Percentiles rank a stretch among this genome's conserved stretches.
These are phyloP conservation scores for Macrocentrus cingulum DNA, from an alignment of 1,140 invertebrate species.

Conservation along the genomic window DNA sequence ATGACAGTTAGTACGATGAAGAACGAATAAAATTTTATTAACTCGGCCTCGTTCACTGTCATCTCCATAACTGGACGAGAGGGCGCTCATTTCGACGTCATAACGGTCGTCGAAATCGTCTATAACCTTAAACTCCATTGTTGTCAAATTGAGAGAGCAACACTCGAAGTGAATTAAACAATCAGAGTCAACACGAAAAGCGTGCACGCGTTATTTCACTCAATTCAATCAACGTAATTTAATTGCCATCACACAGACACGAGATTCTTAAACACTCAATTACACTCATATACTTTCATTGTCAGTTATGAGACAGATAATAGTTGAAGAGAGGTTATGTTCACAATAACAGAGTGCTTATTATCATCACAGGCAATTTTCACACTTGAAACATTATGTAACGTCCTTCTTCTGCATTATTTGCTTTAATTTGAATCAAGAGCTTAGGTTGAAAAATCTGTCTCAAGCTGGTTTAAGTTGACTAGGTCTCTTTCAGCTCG, in stretches of 20 bases:
- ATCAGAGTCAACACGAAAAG: too few relatives aligned
- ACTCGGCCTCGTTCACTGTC: conserved; percentile 40
- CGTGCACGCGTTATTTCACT: too few relatives aligned
- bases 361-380: too few relatives aligned
- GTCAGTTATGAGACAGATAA: too few relatives aligned
- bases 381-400: too few relatives aligned
- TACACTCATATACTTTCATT: too few relatives aligned
- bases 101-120: conserved; percentile 36
- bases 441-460: background rate
- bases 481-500: background rate
- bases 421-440: background rate
- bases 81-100: conserved; percentile 51
- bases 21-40: conserved; percentile 34
- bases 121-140: conserved; percentile 28
- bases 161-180: too few relatives aligned
- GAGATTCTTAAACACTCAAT: too few relatives aligned
- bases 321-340: too few relatives aligned
- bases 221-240: too few relatives aligned
- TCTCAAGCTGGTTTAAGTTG: background rate
- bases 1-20: conserved; percentile 11
- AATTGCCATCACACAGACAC: too few relatives aligned
- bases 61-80: conserved; percentile 31
- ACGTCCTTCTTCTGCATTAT: background rate
- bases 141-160: background rate
- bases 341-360: too few relatives aligned